Base-by-base conservation (phyloP, 2,113 vertebrate genomes). In the Rhinogobius similis region DNA sequence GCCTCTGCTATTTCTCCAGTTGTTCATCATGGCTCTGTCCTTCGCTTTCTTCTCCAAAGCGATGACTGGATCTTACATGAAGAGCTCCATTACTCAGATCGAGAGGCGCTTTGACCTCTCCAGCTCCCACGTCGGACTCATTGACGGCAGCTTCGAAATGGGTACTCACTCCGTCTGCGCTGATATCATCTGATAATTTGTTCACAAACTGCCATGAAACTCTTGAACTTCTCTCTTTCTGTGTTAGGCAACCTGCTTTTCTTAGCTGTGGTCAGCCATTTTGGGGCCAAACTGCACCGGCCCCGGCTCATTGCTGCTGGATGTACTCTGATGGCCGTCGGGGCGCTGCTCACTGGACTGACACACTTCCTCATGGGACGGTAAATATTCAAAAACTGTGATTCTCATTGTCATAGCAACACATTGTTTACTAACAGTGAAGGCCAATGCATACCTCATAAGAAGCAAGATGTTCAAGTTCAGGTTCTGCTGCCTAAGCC, bases 321-420 rank as follows among this genome's bases (percentile, higher is more conserved):
- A 1, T 94, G 92, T 59, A 68, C 94, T 0, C 32, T 94, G 6
- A 98, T 98, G 96, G 90, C 95, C 3, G 5, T 89, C 11, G 97
- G 96, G 21, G 84, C 94, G 18, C 74, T 95, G 70, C 73, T 98
- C 38, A 93, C 92, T 1, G 95, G 94, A 0, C 86, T 97, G 73
- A 96, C 96, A 18, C 96, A 99, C 76, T 98, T 99, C 90, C 95
- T 98, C 91, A 99, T 98, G 95, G 96, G 94, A 82, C 90, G 92
- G 97, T 98, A 94, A 68, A 62, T 3, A 62, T 36, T 14, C 12
- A 6, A 13, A 26, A 26, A 26, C n/a, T 9, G 20, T 16, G 2
- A 29, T 29, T 29, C 29, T 29, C 29, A 29, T n/a, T n/a, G n/a
- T n/a, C n/a, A n/a, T n/a, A n/a, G n/a, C n/a, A n/a, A n/a, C n/a